Evolutionary conservation across 2,888 invertebrate genomes (phyloP).

Genomic region (Orchestes rusci): DNA sequence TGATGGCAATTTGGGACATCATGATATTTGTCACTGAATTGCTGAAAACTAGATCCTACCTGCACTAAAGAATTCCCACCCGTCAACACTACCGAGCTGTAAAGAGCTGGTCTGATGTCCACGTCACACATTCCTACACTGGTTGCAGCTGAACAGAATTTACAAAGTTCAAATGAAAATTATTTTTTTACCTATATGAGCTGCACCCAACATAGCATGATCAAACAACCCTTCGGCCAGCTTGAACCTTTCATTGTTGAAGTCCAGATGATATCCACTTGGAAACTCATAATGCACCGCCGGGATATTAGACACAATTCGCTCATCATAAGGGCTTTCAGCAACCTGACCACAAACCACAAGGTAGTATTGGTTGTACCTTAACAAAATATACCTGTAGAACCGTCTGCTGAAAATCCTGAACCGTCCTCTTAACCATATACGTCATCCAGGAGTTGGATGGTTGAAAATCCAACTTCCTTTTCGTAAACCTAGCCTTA

Average conservation of each 20-base stretch:
- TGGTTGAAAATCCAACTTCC: constrained; percentile 71
- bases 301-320: constrained; percentile 77
- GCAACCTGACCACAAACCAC: constrained; percentile 53
- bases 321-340: constrained; percentile 86
- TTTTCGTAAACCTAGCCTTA: constrained; percentile 73
- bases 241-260: constrained; percentile 86
- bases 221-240: constrained; percentile 95
- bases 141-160: constrained; percentile 52
- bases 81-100: constrained; percentile 90
- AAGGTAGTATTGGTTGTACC: not conserved
- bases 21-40: too few species aligned
- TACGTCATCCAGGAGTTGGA: constrained; percentile 91
- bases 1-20: too few species aligned
- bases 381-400: too few species aligned
- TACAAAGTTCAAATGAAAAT: not conserved
- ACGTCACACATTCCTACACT: constrained; percentile 96
- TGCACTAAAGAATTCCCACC: constrained; percentile 90
- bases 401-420: constrained; percentile 62
- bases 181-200: constrained; percentile 61
- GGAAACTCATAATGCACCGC: constrained; percentile 97
- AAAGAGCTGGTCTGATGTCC: constrained; percentile 91
- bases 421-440: constrained; percentile 81
- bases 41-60: constrained; percentile 39
- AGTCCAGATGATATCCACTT: constrained; percentile 95
- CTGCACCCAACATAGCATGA: constrained; percentile 85